phyloP scores from a whole-genome alignment of 2,797 vertebrate species.

The Geotrypetes seraphini region DNA sequence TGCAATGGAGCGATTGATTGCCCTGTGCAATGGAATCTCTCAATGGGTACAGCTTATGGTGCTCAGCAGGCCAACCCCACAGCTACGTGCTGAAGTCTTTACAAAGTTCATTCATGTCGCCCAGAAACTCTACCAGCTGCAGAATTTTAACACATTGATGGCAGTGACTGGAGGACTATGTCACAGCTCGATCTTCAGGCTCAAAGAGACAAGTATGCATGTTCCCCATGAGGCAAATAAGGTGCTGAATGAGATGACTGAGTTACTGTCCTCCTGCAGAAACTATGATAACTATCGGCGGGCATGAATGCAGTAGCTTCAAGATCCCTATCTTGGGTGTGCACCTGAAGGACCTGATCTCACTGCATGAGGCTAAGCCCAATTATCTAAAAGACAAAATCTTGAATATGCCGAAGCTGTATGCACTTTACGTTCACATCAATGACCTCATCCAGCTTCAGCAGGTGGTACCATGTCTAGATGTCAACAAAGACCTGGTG shows the following conservation, averaged over 20 bases:
- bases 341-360: conserved; percentile 89
- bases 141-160: conserved; percentile 96
- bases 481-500: conserved; percentile 91
- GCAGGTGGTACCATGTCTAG: conserved; percentile 74
- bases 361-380: conserved; percentile 84
- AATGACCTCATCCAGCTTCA: conserved; percentile 85
- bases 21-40: conserved; percentile 88
- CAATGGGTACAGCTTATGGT: conserved; percentile 97
- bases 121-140: conserved; percentile 80
- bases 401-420: conserved; percentile 85
- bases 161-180: conserved; percentile 89
- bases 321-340: conserved; percentile 92
- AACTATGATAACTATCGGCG: conserved; percentile 91
- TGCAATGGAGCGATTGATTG: conserved; percentile 86
- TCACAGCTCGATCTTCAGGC: conserved; percentile 90
- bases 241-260: conserved; percentile 91
- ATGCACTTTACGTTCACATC: conserved; percentile 84
- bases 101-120: conserved; percentile 91
- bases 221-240: conserved; percentile 82
- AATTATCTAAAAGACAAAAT: conserved; percentile 81
- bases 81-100: conserved; percentile 92
- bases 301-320: conserved; percentile 70
- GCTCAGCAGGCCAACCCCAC: conserved; percentile 84
- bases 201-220: conserved; percentile 87
- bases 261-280: conserved; percentile 83